phyloP scores from a whole-genome alignment of 2,888 invertebrate species.

The Drosophila testacea region DNA sequence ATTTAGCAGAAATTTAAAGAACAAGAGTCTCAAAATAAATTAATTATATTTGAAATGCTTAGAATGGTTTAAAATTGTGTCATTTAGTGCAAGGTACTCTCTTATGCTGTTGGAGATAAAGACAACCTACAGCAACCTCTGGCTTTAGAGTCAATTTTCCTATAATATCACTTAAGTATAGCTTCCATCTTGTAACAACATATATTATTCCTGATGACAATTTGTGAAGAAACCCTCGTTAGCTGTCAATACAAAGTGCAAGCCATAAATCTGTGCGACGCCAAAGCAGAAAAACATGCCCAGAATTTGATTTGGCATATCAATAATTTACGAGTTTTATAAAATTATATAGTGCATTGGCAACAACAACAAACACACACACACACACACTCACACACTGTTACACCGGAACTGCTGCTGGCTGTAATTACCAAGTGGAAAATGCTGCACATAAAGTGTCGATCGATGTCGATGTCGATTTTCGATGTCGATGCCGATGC shows the following conservation, averaged over 20 bases:
- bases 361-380: conserved; percentile 18
- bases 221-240: conserved; percentile 28
- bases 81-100: too few species aligned
- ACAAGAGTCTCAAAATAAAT: too few species aligned
- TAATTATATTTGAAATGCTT: too few species aligned
- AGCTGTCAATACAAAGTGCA: conserved; percentile 43
- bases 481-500: conserved; percentile 29
- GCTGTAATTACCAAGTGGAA: conserved; percentile 69
- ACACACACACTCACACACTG: conserved; percentile 6
- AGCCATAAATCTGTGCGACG: conserved; percentile 60
- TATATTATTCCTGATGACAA: neutral
- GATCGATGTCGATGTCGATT: conserved; percentile 56
- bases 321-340: conserved; percentile 72
- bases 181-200: neutral
- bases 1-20: neutral
- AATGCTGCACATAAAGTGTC: conserved; percentile 60
- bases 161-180: neutral
- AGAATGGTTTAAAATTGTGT: too few species aligned
- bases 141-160: too few species aligned
- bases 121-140: neutral
- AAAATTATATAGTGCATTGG: conserved; percentile 64
- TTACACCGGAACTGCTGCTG: conserved; percentile 73
- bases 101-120: too few species aligned
- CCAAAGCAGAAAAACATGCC: conserved; percentile 49
- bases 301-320: conserved; percentile 77